Percentiles rank a stretch among this genome's conserved stretches.
phyloP scores from a whole-genome alignment of 2,888 invertebrate genomes.

The Sminthurides aquaticus region DNA sequence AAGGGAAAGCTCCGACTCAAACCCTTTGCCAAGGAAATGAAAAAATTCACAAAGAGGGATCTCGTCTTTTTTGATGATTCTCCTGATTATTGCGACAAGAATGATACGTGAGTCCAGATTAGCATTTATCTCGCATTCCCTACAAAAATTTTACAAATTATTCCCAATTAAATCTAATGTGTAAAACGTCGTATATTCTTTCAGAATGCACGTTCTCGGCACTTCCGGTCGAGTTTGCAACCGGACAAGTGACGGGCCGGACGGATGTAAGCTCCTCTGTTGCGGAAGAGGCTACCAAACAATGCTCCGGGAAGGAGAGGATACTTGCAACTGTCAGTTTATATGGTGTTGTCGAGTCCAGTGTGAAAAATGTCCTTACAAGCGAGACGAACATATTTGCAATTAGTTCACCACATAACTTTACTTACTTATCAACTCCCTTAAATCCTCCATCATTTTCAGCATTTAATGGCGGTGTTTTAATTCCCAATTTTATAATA shows the following conservation, averaged over 20 bases:
- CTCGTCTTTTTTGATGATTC: slow-evolving; percentile 82
- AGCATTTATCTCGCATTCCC: background rate
- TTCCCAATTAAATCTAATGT: background rate
- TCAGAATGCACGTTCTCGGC: slow-evolving; percentile 53
- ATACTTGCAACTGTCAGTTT: slow-evolving; percentile 78
- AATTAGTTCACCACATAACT: too few species aligned
- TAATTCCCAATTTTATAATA: too few species aligned
- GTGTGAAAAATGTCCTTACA: slow-evolving; percentile 63
- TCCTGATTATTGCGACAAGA: slow-evolving; percentile 82
- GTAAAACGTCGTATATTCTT: background rate
- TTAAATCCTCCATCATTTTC: too few species aligned
- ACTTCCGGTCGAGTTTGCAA: slow-evolving; percentile 73
- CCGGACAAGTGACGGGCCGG: slow-evolving; percentile 70
- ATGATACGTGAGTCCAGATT: slow-evolving; percentile 63
- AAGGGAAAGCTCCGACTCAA: slow-evolving; percentile 49
- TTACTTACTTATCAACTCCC: too few species aligned
- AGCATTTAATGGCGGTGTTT: too few species aligned
- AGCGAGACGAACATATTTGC: slow-evolving; percentile 42
- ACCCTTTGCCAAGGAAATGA: slow-evolving; percentile 67
- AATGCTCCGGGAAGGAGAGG: slow-evolving; percentile 62
- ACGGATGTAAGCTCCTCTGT: slow-evolving; percentile 81
- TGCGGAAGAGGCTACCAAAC: slow-evolving; percentile 72
- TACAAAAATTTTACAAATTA: background rate
- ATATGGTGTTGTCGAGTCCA: slow-evolving; percentile 87
- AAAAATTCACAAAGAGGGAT: slow-evolving; percentile 83